A percentile compares a stretch with the other conserved stretches of the same genome.
These are phyloP conservation scores for Antechinus flavipes DNA, from an alignment of 2,113 vertebrate genomes.

Conservation along the genomic window DNA sequence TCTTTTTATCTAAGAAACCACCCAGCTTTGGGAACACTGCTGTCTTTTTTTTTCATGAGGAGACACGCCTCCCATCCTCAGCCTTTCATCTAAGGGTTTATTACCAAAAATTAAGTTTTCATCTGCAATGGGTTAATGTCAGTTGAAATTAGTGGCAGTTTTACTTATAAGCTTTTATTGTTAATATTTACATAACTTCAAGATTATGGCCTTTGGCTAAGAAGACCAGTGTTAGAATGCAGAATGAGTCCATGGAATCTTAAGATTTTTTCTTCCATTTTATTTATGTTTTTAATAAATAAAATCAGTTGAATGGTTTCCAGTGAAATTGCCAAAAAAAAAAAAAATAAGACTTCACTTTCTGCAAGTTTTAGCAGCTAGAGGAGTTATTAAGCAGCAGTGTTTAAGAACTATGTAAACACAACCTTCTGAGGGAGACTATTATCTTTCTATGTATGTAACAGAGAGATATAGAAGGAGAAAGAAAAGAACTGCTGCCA, in stretches of 20 bases:
- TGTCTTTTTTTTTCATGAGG: not conserved
- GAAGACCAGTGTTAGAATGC: conserved; percentile 9
- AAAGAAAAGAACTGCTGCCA: not conserved
- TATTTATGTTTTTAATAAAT: conserved; percentile 64
- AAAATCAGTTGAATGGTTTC: conserved; percentile 54
- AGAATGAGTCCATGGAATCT: conserved; percentile 33
- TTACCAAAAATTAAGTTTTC: conserved; percentile 34
- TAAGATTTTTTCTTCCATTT: conserved; percentile 37
- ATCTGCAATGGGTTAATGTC: conserved; percentile 40
- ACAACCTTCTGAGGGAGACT: conserved; percentile 2
- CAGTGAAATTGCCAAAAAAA: conserved; percentile 53
- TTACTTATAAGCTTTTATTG: conserved; percentile 47
- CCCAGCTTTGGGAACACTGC: not conserved
- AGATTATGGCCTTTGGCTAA: conserved; percentile 54
- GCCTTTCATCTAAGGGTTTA: conserved; percentile 52
- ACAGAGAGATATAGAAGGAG: not conserved
- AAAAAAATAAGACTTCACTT: conserved; percentile 40
- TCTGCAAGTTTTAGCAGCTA: not conserved
- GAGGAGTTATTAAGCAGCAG: not conserved
- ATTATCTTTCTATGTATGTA: not conserved
- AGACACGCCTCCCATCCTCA: not conserved
- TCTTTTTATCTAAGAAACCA: conserved; percentile 52
- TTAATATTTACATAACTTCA: conserved; percentile 60
- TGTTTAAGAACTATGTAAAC: not conserved
- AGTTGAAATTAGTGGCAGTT: conserved; percentile 36